Conservation (phyloP, 30 jellyfish, hydroid and myxozoan species). For the Euphysa ruthae region DNA sequence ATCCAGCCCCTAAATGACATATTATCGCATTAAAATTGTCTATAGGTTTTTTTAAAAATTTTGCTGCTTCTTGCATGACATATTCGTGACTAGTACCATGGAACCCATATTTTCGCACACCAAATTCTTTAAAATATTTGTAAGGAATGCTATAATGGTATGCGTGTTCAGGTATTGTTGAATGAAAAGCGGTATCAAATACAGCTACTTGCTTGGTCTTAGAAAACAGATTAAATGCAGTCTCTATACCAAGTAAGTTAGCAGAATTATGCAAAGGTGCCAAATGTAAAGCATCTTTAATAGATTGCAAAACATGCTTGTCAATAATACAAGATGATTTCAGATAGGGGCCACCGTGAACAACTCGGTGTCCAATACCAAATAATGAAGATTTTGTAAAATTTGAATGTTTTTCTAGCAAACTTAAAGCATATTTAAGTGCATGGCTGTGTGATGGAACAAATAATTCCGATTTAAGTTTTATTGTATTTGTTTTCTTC, state of each 20-base stretch:
- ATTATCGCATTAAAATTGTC: constrained; percentile 36
- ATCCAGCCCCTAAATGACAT: constrained; percentile 83
- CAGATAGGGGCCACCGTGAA: constrained; percentile 67
- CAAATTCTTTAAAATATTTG: constrained; percentile 24
- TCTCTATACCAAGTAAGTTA: constrained; percentile 35
- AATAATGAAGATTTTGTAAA: neutral
- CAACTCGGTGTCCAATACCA: constrained; percentile 70
- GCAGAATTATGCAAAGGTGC: constrained; percentile 81
- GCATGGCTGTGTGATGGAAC: neutral
- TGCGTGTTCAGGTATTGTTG: constrained; percentile 52
- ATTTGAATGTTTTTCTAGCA: neutral
- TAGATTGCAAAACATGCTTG: constrained; percentile 26
- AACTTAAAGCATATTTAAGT: neutral
- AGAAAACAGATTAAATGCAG: constrained; percentile 14
- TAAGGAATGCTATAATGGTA: constrained; percentile 46
- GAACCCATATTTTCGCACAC: constrained; percentile 57
- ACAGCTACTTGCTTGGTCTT: constrained; percentile 45
- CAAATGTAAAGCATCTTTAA: constrained; percentile 33
- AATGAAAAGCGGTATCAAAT: constrained; percentile 62
- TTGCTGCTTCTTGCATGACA: constrained; percentile 32
- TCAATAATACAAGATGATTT: constrained; percentile 37
- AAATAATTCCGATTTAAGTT: too few species aligned
- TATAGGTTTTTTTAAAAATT: constrained; percentile 3
- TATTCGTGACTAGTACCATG: constrained; percentile 74
- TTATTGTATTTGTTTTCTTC: neutral